phyloP scores from a whole-genome alignment of 2,888 invertebrate genomes.

The Galeruca laticollis region DNA sequence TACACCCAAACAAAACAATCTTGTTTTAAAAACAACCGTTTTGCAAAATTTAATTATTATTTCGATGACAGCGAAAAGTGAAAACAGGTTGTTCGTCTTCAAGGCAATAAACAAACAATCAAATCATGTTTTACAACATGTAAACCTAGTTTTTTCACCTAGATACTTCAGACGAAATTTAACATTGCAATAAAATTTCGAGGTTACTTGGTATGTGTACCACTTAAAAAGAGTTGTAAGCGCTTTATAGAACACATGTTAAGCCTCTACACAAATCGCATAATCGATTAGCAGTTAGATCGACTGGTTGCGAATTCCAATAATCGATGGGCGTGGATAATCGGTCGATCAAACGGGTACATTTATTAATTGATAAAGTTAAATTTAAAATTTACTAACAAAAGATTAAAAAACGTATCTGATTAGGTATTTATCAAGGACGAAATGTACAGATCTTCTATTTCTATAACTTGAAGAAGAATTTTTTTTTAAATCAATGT shows the following conservation, averaged over 20 bases:
- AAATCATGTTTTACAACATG: conserved; percentile 24
- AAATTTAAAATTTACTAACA: background rate
- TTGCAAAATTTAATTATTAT: conserved; percentile 7
- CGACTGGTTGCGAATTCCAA: conserved; percentile 54
- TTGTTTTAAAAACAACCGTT: background rate
- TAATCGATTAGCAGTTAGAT: conserved; percentile 53
- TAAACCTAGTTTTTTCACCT: conserved; percentile 29
- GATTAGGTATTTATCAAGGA: background rate
- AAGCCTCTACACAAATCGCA: conserved; percentile 50
- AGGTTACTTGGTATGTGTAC: conserved; percentile 55
- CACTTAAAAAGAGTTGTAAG: conserved; percentile 55
- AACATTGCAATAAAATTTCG: conserved; percentile 50
- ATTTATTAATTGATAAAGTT: background rate
- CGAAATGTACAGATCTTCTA: no score
- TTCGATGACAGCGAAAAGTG: conserved; percentile 14
- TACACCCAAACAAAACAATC: no score
- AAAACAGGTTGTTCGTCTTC: conserved; percentile 1
- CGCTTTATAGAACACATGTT: conserved; percentile 57
- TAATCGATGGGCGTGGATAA: conserved; percentile 30
- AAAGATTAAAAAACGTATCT: background rate
- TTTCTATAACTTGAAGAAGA: no score
- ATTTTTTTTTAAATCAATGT: no score
- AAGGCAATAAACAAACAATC: conserved; percentile 12
- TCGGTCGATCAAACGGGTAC: background rate
- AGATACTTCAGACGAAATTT: conserved; percentile 46